Evolutionary conservation across 2,113 vertebrate genomes (phyloP), one percentile per base, ranked within the genome.

Genomic region (Trematocara stigmaticum): DNA sequence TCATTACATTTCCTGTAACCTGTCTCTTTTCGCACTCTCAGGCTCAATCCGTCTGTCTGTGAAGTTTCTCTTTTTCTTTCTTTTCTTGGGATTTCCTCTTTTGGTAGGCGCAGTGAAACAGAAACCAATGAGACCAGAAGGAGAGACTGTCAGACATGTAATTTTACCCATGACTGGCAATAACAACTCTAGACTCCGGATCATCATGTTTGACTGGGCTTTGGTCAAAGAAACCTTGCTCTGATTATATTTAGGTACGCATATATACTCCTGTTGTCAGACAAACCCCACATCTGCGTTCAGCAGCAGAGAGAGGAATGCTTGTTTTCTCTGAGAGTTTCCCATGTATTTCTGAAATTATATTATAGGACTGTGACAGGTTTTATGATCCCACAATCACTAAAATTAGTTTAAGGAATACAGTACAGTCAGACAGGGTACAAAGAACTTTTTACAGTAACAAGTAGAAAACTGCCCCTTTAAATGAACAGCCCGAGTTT

Each of bases 151-250:
- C 83, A 94, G 92, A 95, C 92, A 16, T 95, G 93, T 95, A 94
- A 95, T 95, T 95, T 95, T 89, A 95, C 92, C 92, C 94, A 91
- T 90, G 88, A 93, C 91, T 94, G 94, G 92, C 92, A 91, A 90
- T 87, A 94, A 89, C 91, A 89, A 89, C 91, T 85, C 34, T 86
- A 88, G 89, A 91, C 87, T 89, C 74, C 18, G 35, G 90, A 89
- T 90, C 88, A 83, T 92, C 89, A 85, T 92, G 89, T 94, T 92
- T 92, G 92, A 93, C 91, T 89, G 90, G 92, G 93, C 86, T 90
- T 89, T 88, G 92, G 90, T 93, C 82, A 55, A 64, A 81, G 66
- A 59, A 90, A 86, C 85, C 86, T 91, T 85, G 69, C 87, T 55
- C 80, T 47, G 88, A 90, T 83, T 94, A 92, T 93, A 92, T 92